phyloP scores from a whole-genome alignment of 2,888 invertebrate species.

The Pammene fasciana region DNA sequence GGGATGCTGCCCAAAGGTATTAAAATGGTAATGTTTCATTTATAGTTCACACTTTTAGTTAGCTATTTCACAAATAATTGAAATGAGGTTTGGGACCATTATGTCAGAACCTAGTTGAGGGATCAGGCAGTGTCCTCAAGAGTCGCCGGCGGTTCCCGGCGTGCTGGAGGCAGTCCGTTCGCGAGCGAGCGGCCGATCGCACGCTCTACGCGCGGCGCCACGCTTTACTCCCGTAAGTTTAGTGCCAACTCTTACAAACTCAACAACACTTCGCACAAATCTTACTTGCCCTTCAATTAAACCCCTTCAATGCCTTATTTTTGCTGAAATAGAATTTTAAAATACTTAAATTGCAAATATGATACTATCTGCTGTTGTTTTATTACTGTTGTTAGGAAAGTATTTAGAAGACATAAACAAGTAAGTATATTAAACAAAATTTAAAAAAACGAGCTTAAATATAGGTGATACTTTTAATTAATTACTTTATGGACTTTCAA shows the following conservation, averaged over 20 bases:
- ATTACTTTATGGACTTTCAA: too few relatives aligned
- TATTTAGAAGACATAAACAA: not conserved
- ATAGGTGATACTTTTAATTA: not conserved
- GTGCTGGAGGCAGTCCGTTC: conserved; percentile 57
- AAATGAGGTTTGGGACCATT: not conserved
- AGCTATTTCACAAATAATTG: not conserved
- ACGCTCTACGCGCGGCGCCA: conserved; percentile 52
- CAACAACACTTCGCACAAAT: conserved; percentile 56
- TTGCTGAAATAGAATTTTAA: not conserved
- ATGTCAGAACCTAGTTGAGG: not conserved
- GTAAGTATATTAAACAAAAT: not conserved
- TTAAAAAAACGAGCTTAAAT: not conserved
- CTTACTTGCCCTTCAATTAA: not conserved
- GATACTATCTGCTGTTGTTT: not conserved
- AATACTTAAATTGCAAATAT: not conserved
- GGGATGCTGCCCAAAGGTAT: too few relatives aligned
- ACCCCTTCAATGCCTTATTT: too few relatives aligned
- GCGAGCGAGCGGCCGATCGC: conserved; percentile 59
- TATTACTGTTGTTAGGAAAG: conserved; percentile 8
- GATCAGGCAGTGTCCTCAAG: conserved; percentile 12
- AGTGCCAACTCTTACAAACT: conserved; percentile 62
- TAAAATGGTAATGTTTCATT: too few relatives aligned
- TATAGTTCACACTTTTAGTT: too few relatives aligned
- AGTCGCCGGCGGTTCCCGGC: conserved; percentile 37
- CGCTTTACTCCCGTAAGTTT: conserved; percentile 65